A percentile compares a stretch with the other conserved stretches of the same genome.
These are phyloP conservation scores for Meloidogyne floridensis DNA, from an alignment of 1,140 invertebrate species.

Conservation along the genomic window DNA sequence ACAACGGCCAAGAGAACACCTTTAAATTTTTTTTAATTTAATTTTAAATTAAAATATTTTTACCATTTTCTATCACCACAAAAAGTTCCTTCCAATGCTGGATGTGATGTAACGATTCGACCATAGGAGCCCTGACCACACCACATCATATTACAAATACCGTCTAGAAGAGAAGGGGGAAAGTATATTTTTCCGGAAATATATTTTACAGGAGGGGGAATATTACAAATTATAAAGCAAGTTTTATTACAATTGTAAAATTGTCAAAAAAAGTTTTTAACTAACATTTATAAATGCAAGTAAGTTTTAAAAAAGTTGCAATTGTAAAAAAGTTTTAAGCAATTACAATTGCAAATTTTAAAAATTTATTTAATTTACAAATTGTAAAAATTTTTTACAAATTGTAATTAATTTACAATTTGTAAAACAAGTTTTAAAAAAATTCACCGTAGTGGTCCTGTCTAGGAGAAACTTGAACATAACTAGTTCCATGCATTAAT, in stretches of 20 bases:
- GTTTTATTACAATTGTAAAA: too few species aligned
- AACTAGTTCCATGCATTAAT: slow-evolving; percentile 63
- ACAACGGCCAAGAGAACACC: slow-evolving; percentile 54
- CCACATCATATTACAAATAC: slow-evolving; percentile 67
- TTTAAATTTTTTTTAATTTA: background rate
- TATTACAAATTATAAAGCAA: too few species aligned
- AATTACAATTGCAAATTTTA: too few species aligned
- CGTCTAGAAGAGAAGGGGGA: slow-evolving; percentile 32
- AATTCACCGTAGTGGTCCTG: slow-evolving; percentile 56
- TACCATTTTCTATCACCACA: slow-evolving; percentile 64
- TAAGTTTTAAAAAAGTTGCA: background rate
- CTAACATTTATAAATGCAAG: too few species aligned
- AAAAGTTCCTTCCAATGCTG: slow-evolving; percentile 64
- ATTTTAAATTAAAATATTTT: slow-evolving; percentile 31
- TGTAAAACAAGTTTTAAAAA: too few species aligned
- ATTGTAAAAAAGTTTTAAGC: background rate
- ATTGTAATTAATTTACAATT: too few species aligned
- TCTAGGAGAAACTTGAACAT: slow-evolving; percentile 62
- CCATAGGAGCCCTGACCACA: slow-evolving; percentile 61
- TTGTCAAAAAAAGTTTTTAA: too few species aligned
- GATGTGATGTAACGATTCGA: slow-evolving; percentile 65
- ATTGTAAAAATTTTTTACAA: too few species aligned
- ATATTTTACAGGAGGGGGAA: too few species aligned
- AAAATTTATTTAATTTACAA: too few species aligned
- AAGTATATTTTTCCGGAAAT: too few species aligned